Base-by-base conservation (phyloP, 2,888 invertebrate genomes). In the Isotomurus palustris region DNA sequence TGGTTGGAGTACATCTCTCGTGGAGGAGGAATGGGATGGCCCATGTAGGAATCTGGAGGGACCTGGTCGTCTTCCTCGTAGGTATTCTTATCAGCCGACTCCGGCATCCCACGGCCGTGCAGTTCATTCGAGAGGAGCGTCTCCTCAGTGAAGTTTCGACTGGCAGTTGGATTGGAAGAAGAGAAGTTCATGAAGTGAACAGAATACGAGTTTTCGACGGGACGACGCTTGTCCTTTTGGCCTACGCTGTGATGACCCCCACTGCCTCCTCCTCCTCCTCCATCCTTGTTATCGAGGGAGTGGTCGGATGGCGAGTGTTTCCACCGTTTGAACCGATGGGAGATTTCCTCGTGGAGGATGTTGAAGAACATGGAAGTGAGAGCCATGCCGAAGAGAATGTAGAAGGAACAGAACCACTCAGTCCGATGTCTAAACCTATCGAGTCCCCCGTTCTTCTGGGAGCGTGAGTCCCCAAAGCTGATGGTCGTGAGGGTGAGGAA, bases 311-410 rank as follows among this genome's bases (percentile, higher is more conserved):
- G 50, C 3, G 66, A 57, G 48, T 56, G 58, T 45, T 69, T 69
- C 71, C 71, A 71, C 2, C 66, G 86, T 70, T 85, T 85, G 73
- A 87, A 80, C 73, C 89, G 83, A 76, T 89, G 88, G 38, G 89
- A 86, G 68, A 91, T 88, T 76, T 90, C 90, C 73, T 90, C 89
- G 73, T 91, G 90, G 60, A 90, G 84, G 12, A 91, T 89, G 74
- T 89, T 90, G 76, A 90, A 91, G 74, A 89, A 90, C 89, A 91
- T 91, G 44, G 91, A 89, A 12, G 90, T 90, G 69, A 91, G 77
- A 1, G 90, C 90, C 82, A 91, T 84, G 4, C 91, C 91, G 8
- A 86, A 85, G 78, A 91, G 83, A 56, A 90, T 90, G 75, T 91
- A 91, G 56, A 85, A 83, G 27, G 90, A 90, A 77, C 89, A 90